Conservation (phyloP, 2,797 vertebrate species). For the Decapterus maruadsi region DNA sequence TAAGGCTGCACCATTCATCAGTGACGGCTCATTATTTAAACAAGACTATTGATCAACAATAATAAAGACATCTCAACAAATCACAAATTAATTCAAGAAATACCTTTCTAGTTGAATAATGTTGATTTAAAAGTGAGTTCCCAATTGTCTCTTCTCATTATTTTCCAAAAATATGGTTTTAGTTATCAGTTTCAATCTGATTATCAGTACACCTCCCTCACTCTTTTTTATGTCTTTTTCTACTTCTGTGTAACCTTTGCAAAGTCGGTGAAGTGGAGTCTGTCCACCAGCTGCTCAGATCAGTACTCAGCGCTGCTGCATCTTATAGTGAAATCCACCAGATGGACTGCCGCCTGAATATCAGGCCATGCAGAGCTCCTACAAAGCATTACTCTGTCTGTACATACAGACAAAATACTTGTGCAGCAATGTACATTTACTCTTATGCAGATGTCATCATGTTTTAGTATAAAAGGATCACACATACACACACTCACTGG, state of each 20-base stretch:
- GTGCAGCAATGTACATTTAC: neutral
- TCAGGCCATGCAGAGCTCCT: constrained; percentile 24
- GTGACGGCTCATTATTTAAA: constrained; percentile 45
- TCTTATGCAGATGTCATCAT: neutral
- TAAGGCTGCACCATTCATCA: constrained; percentile 57
- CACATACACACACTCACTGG: constrained; percentile 9
- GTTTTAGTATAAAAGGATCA: neutral
- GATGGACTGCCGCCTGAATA: constrained; percentile 48
- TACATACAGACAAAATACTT: neutral
- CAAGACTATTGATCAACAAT: constrained; percentile 26
- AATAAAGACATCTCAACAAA: constrained; percentile 8
- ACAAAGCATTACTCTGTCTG: constrained; percentile 10
- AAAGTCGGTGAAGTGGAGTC: constrained; percentile 18
- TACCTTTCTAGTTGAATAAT: constrained; percentile 2
- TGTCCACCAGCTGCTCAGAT: constrained; percentile 48
- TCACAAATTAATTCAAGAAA: neutral
- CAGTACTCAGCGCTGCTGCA: constrained; percentile 42
- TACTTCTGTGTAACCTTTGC: constrained; percentile 22
- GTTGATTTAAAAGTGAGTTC: neutral
- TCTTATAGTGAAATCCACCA: constrained; percentile 45
- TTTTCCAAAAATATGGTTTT: neutral
- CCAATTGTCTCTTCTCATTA: neutral
- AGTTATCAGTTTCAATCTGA: neutral
- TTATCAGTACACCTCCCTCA: neutral
- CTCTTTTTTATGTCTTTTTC: neutral